phyloP scores from a whole-genome alignment of 2,888 invertebrate species.

The Mechanitis messenoides region DNA sequence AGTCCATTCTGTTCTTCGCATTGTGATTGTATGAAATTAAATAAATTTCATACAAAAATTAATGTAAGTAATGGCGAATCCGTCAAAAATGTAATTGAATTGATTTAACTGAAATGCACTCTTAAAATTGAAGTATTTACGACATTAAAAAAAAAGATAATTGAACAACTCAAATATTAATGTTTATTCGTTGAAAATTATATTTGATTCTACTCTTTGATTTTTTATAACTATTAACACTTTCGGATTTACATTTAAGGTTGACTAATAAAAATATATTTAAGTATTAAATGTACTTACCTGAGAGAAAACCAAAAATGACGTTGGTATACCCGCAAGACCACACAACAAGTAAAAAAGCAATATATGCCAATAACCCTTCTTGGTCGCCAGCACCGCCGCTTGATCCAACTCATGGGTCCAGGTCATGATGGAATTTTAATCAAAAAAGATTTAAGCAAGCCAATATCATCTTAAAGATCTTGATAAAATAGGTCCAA shows the following conservation, averaged over 20 bases:
- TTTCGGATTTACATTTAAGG: neutral
- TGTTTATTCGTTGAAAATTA: too few relatives aligned
- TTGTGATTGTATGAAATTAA: too few relatives aligned
- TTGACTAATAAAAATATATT: neutral
- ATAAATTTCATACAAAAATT: too few relatives aligned
- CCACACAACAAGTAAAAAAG: slow-evolving; percentile 80
- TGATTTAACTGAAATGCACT: too few relatives aligned
- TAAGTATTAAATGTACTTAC: slow-evolving; percentile 42
- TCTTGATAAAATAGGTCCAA: slow-evolving; percentile 2
- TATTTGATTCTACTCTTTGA: too few relatives aligned
- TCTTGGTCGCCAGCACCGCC: slow-evolving; percentile 76
- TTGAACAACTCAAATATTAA: too few relatives aligned
- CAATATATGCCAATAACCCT: slow-evolving; percentile 79
- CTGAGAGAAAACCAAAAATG: slow-evolving; percentile 81
- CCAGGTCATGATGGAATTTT: slow-evolving; percentile 42
- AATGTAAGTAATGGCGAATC: too few relatives aligned
- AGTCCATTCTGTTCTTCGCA: too few relatives aligned
- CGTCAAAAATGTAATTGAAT: too few relatives aligned
- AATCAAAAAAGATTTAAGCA: slow-evolving; percentile 19
- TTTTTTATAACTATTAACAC: neutral
- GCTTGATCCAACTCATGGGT: slow-evolving; percentile 76
- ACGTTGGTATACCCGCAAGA: slow-evolving; percentile 79
- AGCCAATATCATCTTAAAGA: slow-evolving; percentile 8
- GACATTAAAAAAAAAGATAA: too few relatives aligned
- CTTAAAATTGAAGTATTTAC: too few relatives aligned